Conservation (phyloP, 2,888 invertebrate genomes). For the Cryptocephalus primarius region DNA sequence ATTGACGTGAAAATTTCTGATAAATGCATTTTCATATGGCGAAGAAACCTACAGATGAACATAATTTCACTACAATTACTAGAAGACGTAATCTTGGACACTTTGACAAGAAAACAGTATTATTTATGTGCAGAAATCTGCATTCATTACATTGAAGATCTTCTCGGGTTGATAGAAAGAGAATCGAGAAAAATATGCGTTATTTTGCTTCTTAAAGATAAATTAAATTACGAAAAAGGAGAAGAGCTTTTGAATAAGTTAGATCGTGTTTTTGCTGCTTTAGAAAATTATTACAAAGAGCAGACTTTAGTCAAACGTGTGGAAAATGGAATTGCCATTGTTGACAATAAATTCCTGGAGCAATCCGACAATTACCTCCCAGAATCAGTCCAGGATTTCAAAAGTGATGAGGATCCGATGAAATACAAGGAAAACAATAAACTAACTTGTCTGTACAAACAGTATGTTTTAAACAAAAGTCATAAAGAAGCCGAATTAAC, state of each 20-base stretch:
- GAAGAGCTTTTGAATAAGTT: constrained; percentile 20
- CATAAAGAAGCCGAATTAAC: constrained; percentile 27
- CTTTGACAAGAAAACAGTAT: constrained; percentile 51
- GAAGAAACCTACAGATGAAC: constrained; percentile 45
- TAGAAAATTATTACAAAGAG: constrained; percentile 27
- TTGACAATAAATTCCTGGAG: constrained; percentile 29
- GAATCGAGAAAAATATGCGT: constrained; percentile 44
- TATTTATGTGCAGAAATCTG: constrained; percentile 49
- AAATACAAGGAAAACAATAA: constrained; percentile 5
- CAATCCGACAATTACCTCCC: constrained; percentile 3
- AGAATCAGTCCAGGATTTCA: background rate
- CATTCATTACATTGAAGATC: constrained; percentile 42
- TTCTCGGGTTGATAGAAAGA: constrained; percentile 36
- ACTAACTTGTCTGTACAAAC: constrained; percentile 26
- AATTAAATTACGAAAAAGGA: constrained; percentile 32
- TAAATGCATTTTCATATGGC: constrained; percentile 55
- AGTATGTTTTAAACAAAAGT: constrained; percentile 32
- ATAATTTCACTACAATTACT: constrained; percentile 46
- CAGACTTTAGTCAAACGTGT: constrained; percentile 37
- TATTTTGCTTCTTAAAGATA: constrained; percentile 42
- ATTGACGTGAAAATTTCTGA: constrained; percentile 47
- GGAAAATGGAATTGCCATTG: constrained; percentile 47
- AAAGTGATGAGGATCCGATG: constrained; percentile 18
- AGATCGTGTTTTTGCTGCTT: constrained; percentile 20
- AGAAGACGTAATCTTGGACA: constrained; percentile 50